These are phyloP conservation scores for Oxyscelio sp. DNA, from an alignment of 2,888 invertebrate genomes.

Conservation along the genomic window DNA sequence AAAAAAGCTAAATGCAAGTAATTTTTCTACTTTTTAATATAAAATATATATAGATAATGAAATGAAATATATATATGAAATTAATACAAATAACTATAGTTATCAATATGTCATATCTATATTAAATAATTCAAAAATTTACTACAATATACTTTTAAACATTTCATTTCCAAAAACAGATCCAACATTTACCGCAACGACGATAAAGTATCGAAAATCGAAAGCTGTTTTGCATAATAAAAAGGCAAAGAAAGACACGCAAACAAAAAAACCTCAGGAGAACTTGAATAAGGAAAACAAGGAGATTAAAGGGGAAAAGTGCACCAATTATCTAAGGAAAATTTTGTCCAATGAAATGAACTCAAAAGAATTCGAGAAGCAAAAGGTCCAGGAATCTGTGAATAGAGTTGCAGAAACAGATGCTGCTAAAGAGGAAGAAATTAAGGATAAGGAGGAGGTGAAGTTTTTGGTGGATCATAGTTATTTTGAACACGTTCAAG, in stretches of 20 bases:
- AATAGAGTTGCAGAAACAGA: constrained; percentile 68
- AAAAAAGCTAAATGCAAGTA: too few species aligned
- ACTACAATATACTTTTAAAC: too few species aligned
- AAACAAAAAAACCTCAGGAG: constrained; percentile 83
- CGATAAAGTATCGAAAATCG: constrained; percentile 79
- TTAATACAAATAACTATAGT: too few species aligned
- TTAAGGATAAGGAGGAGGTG: constrained; percentile 70
- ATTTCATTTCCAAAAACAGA: too few species aligned
- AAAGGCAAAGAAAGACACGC: constrained; percentile 79
- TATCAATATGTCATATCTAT: too few species aligned
- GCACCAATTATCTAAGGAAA: constrained; percentile 84
- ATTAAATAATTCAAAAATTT: constrained; percentile 1
- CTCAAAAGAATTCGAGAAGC: constrained; percentile 82
- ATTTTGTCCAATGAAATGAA: constrained; percentile 84
- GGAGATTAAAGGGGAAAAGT: constrained; percentile 82
- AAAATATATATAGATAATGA: too few species aligned
- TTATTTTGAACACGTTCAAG: constrained; percentile 83
- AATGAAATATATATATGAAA: too few species aligned
- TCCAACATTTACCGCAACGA: constrained; percentile 78
- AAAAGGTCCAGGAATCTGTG: constrained; percentile 76
- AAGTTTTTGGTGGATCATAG: constrained; percentile 86
- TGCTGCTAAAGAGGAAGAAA: constrained; percentile 70
- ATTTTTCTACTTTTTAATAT: too few species aligned
- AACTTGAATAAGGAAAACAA: constrained; percentile 86
- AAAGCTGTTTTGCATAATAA: constrained; percentile 81